A percentile compares a stretch with the other conserved stretches of the same genome.
These are phyloP conservation scores for Pocillopora meandrina DNA, from an alignment of 92 coral and sea anemone species.

Conservation along the genomic window DNA sequence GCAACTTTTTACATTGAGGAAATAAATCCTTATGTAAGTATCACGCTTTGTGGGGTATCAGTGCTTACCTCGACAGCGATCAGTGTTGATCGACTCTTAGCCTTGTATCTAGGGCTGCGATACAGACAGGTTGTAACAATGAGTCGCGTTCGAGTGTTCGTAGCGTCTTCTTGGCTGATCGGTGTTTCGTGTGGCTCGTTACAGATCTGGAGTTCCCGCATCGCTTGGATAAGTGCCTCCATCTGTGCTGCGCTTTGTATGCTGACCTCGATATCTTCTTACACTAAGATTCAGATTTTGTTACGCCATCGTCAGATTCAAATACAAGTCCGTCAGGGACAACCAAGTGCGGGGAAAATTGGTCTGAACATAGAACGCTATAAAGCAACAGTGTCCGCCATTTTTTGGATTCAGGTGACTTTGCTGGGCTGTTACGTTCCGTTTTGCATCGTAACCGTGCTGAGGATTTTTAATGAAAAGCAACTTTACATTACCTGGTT, in stretches of 20 bases:
- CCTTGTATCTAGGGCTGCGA: neutral
- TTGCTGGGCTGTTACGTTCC: neutral
- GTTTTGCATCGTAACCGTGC: neutral
- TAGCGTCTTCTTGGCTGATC: neutral
- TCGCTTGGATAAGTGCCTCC: neutral
- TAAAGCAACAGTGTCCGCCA: neutral
- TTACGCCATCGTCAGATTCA: neutral
- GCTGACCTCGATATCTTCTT: neutral
- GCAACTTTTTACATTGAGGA: neutral
- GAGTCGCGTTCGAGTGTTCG: neutral
- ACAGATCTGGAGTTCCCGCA: neutral
- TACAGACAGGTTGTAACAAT: neutral
- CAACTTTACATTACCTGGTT: neutral
- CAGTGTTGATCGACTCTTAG: neutral
- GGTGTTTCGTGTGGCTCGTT: neutral
- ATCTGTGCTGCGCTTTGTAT: neutral
- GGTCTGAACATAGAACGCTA: neutral
- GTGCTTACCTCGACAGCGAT: neutral
- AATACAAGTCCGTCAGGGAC: neutral
- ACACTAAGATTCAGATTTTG: neutral
- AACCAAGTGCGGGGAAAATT: neutral
- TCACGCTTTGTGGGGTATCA: neutral
- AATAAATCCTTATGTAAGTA: neutral
- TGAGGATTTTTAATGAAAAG: neutral
- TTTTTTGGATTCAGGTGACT: conserved; percentile 1